Base-by-base conservation (phyloP, 1,140 invertebrate species). In the Pseudobourletiella spinata region DNA sequence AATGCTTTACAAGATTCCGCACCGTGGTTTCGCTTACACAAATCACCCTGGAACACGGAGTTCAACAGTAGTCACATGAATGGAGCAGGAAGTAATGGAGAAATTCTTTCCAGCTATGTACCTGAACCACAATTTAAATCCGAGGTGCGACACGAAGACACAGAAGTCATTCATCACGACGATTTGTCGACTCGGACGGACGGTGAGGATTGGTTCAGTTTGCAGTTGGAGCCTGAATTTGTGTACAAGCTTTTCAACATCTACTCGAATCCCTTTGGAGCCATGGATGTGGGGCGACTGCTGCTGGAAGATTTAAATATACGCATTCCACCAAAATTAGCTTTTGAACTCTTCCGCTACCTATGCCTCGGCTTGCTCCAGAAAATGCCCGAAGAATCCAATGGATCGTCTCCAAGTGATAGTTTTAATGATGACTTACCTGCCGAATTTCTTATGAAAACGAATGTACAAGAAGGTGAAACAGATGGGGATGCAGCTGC, bases 161-260 rank as follows among this genome's bases (percentile, higher is more conserved):
- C n/a, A 48, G 46, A n/a, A 6, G 46, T 39, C 8, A 8, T 39
- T n/a, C 32, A 25, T 24, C 18, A 18, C 18, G 32, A 50, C 4
- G 60, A 56, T 1, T n/a, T 30, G 3, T 63, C 42, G 1, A 57
- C 22, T 8, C 25, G 35, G 1, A 48, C 43, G 18, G 59, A 60
- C 43, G 63, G 59, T 6, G 43, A 48, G 15, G 63, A 60, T 11
- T 65, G 59, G 58, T 25, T 65, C 11, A 22, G 44, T n/a, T 15
- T 65, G 8, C 16, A 30, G 3, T 24, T 65, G 1, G 8, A 29
- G 1, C 1, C 39, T 3, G 28, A 32, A 1, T 57, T 65, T 28
- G 57, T 64, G 2, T 25, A 29, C 0, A 3, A 24, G 2, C 18
- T 54, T 1, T 48, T 39, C 2, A n/a, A 35, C 11, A 16, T 1